Percentiles rank a stretch among this genome's conserved stretches.
These are phyloP conservation scores for Camponotus vicinus DNA, from an alignment of 1,140 invertebrate genomes.

Conservation along the genomic window DNA sequence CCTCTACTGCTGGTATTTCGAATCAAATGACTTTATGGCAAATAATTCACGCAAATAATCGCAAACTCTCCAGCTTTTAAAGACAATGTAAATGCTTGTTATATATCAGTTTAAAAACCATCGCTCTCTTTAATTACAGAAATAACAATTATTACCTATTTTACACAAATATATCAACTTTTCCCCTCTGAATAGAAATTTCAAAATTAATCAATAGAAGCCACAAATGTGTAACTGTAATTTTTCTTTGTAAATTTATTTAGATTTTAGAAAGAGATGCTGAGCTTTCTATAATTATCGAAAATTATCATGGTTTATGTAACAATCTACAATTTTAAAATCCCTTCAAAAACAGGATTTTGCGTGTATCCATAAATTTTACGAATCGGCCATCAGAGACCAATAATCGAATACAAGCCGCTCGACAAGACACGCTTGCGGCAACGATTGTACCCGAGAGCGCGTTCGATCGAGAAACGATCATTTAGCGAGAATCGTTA, in stretches of 20 bases:
- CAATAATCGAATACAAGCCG: conserved; percentile 11
- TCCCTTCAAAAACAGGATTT: neutral
- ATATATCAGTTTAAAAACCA: neutral
- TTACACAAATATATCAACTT: neutral
- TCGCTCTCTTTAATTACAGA: neutral
- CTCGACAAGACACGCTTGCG: neutral
- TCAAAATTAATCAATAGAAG: neutral
- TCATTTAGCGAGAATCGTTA: conserved; percentile 12
- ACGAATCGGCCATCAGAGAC: neutral
- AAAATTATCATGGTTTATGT: neutral
- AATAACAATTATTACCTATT: neutral
- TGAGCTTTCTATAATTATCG: neutral
- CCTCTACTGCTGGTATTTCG: neutral
- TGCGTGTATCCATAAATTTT: neutral
- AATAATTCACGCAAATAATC: neutral
- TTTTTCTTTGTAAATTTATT: neutral
- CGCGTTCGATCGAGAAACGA: conserved; percentile 26
- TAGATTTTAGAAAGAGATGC: too few species aligned
- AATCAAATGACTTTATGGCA: conserved; percentile 17
- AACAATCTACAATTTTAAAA: neutral
- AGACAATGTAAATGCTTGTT: neutral
- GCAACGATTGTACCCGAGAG: conserved; percentile 10
- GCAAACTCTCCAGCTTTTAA: neutral
- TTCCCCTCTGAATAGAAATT: neutral
- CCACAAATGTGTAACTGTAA: neutral